Percentiles rank a stretch among this genome's conserved stretches.
phyloP scores from a whole-genome alignment of 2,113 vertebrate species.

The Cebus imitator region DNA sequence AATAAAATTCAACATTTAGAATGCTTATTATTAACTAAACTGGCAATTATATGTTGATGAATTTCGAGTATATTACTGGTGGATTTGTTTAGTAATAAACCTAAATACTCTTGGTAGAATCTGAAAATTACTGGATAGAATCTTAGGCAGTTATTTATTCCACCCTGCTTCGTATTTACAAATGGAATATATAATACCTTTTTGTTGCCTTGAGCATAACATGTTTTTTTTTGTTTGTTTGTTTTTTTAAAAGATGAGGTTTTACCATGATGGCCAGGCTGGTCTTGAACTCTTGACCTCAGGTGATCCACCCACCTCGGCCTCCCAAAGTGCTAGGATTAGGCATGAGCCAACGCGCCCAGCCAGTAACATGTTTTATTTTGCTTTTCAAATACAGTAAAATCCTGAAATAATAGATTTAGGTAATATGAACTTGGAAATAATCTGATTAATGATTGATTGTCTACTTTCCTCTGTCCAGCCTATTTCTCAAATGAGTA shows the following conservation, averaged over 20 bases:
- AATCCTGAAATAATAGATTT: conserved; percentile 19
- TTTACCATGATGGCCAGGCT: too few species aligned
- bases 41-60: not conserved
- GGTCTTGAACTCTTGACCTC: too few species aligned
- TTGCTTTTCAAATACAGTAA: conserved; percentile 34
- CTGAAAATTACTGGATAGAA: conserved; percentile 39
- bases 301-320: too few species aligned
- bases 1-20: conserved; percentile 42
- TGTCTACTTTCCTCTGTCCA: conserved; percentile 1
- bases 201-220: conserved; percentile 21
- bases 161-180: conserved; percentile 20
- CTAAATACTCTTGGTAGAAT: not conserved
- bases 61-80: not conserved
- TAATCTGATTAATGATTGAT: not conserved
- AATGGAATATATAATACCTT: not conserved
- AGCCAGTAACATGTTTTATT: conserved; percentile 2
- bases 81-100: conserved; percentile 45
- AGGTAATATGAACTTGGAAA: conserved; percentile 41
- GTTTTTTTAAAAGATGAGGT: too few species aligned
- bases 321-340: too few species aligned
- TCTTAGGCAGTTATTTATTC: conserved; percentile 20
- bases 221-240: conserved; percentile 37
- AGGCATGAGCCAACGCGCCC: too few species aligned
- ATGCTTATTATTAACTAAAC: conserved; percentile 42
- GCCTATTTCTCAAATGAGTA: not conserved